Evolutionary conservation across 2,797 vertebrate genomes (phyloP), one percentile per base, ranked within the genome.

Genomic region (Brachymystax lenok): DNA sequence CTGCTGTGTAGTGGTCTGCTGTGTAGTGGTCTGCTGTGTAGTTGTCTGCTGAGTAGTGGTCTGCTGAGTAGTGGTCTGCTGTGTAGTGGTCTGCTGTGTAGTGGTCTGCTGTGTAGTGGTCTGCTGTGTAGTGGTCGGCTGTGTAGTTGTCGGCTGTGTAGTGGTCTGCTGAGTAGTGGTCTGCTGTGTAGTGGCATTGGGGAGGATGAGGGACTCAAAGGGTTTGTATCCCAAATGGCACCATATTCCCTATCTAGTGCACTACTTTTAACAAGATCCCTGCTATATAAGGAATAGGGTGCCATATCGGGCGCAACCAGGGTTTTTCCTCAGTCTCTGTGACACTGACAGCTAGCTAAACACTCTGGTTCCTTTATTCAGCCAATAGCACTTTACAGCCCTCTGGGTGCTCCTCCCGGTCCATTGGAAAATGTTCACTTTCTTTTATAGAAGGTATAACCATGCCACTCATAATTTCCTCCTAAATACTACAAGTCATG

Each of bases 21-120:
- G 24, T 0, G 24, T 24, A 24, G 24, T 24, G 24, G 24, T 24
- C 24, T 24, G 24, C 24, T 24, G 24, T 24, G 24, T 24, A 24
- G 24, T 24, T 0, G 24, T 24, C 24, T 24, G 24, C 24, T 24
- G 24, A 0, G 24, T 24, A 24, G 24, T 24, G 24, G 24, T 24
- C 24, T 24, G 24, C 24, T 24, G 24, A n/a, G 74, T 82, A 85
- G 79, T 85, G 84, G 77, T 89, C 79, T 77, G 54, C 21, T 24
- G 24, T 0, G 24, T 24, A 24, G 24, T 24, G 24, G 24, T 24
- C 24, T 24, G 24, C 24, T 24, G 24, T 24, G 24, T 24, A 24
- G 24, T 24, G 24, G 24, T 24, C 24, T 24, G 24, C 24, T 24
- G 24, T 24, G 24, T 24, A 24, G 24, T 24, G 24, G 24, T 24